phyloP scores from a whole-genome alignment of 2,888 invertebrate genomes.

The Danaus chrysippus region DNA sequence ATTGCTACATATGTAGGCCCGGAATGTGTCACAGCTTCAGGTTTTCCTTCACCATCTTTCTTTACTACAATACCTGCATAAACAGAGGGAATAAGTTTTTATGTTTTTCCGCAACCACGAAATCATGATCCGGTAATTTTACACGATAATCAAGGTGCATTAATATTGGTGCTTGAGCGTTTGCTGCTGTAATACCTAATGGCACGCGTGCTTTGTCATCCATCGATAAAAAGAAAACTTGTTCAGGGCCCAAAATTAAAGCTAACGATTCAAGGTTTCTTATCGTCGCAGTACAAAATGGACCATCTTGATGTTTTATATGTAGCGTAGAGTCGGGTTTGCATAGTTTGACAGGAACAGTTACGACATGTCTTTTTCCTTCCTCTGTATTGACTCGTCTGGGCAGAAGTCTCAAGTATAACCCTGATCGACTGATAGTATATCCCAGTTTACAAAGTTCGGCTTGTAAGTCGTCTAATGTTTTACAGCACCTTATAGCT shows the following conservation, averaged over 20 bases:
- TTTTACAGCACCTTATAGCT: slow-evolving; percentile 32
- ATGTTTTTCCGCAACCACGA: too few relatives aligned
- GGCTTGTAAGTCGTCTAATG: slow-evolving; percentile 31
- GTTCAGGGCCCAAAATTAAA: slow-evolving; percentile 31
- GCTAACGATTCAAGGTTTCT: slow-evolving; percentile 32
- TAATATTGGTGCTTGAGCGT: slow-evolving; percentile 25
- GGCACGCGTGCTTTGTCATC: slow-evolving; percentile 29
- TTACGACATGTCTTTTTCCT: slow-evolving; percentile 29
- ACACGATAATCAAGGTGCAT: slow-evolving; percentile 24
- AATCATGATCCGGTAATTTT: slow-evolving; percentile 23
- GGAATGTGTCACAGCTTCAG: too few relatives aligned
- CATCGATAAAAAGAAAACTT: slow-evolving; percentile 32
- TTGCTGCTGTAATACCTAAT: slow-evolving; percentile 22
- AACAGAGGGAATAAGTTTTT: too few relatives aligned
- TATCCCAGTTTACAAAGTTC: slow-evolving; percentile 32
- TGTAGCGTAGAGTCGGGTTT: too few relatives aligned
- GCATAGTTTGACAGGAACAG: slow-evolving; percentile 31
- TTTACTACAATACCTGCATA: too few relatives aligned
- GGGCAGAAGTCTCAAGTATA: slow-evolving; percentile 29
- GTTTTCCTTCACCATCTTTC: too few relatives aligned
- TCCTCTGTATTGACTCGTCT: slow-evolving; percentile 29
- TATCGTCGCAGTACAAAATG: slow-evolving; percentile 34
- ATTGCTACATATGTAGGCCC: too few relatives aligned
- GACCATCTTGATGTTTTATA: slow-evolving; percentile 29
- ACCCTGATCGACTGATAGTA: slow-evolving; percentile 28